phyloP scores from a whole-genome alignment of 2,888 invertebrate species.

The Drosophila subquinaria region DNA sequence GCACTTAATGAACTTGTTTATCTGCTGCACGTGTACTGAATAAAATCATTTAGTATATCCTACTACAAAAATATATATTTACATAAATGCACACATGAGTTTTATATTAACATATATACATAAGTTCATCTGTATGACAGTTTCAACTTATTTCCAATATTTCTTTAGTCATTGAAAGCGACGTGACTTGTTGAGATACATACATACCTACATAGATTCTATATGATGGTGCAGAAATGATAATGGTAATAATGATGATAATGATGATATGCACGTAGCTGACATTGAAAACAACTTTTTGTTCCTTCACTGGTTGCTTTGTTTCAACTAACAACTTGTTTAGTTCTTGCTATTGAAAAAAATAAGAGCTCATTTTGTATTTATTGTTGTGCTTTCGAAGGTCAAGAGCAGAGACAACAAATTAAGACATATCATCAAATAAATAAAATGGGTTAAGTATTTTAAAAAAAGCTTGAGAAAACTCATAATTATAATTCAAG shows the following conservation, averaged over 20 bases:
- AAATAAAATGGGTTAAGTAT: background rate
- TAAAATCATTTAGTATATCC: conserved; percentile 37
- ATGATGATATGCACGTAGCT: conserved; percentile 36
- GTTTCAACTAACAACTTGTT: conserved; percentile 7
- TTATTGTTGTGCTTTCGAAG: background rate
- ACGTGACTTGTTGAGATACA: conserved; percentile 30
- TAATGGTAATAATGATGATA: too few species aligned
- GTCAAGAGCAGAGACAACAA: background rate
- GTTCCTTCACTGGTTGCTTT: background rate
- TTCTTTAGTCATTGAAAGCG: conserved; percentile 43
- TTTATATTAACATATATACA: background rate
- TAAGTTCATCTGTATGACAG: conserved; percentile 12
- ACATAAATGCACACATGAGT: conserved; percentile 9
- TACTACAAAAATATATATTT: conserved; percentile 7
- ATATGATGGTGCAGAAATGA: background rate
- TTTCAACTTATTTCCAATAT: conserved; percentile 54
- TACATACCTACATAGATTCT: background rate
- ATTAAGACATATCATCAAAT: background rate
- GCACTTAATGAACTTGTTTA: conserved; percentile 77
- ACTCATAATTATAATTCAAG: too few species aligned
- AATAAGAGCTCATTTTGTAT: background rate
- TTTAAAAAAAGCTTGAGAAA: background rate
- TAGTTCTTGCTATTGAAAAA: conserved; percentile 1
- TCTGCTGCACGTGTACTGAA: conserved; percentile 73
- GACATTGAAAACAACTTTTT: conserved; percentile 38